Conservation (phyloP, 2,888 invertebrate species). For the Clistopyga incitator region DNA sequence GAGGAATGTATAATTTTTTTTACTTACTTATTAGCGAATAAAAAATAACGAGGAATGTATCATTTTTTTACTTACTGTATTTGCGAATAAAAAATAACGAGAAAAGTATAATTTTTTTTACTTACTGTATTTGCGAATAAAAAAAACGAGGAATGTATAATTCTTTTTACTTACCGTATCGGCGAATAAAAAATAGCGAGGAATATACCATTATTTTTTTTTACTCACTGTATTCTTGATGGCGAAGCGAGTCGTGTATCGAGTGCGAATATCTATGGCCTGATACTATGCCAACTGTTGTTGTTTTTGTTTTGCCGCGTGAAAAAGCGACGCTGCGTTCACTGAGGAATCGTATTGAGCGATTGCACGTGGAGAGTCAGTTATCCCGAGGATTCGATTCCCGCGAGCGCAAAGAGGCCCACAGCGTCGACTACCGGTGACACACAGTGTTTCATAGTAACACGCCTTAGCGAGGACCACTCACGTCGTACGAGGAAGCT, state of each 20-base stretch:
- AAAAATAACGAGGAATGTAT: too few relatives aligned
- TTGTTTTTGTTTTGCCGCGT: neutral
- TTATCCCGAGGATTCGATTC: slow-evolving; percentile 43
- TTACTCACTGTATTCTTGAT: neutral
- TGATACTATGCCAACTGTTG: slow-evolving; percentile 42
- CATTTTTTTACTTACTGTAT: too few relatives aligned
- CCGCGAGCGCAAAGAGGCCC: slow-evolving; percentile 35
- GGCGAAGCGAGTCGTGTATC: slow-evolving; percentile 4
- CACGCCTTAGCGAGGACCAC: slow-evolving; percentile 77
- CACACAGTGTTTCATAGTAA: slow-evolving; percentile 72
- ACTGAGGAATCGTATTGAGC: slow-evolving; percentile 27
- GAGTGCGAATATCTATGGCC: slow-evolving; percentile 18
- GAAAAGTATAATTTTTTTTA: too few relatives aligned
- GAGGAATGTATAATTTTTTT: neutral
- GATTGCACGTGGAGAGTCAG: slow-evolving; percentile 20
- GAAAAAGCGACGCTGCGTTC: neutral
- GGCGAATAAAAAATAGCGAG: neutral
- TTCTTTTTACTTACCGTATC: too few relatives aligned
- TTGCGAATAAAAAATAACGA: neutral
- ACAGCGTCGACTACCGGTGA: slow-evolving; percentile 60
- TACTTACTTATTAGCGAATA: too few relatives aligned
- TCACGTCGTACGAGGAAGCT: slow-evolving; percentile 83
- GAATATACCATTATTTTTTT: too few relatives aligned
- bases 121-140: too few relatives aligned
- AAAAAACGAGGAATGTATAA: too few relatives aligned